Evolutionary conservation across 37 sponge, comb jelly and placozoan species (phyloP), one percentile per base, ranked within the genome.

Genomic region (Amphimedon queenslandica): DNA sequence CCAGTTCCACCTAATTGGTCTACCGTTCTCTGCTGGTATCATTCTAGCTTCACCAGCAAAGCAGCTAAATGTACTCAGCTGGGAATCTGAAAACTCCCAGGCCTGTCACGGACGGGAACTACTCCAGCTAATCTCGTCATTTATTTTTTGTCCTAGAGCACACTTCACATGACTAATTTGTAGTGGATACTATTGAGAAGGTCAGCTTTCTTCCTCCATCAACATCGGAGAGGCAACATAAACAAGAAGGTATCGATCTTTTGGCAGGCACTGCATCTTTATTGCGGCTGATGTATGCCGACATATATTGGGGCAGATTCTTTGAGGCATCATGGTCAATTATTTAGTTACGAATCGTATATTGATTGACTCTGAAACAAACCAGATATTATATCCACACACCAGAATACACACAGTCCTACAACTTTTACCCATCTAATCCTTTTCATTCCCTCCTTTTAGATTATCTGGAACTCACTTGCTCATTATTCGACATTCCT

Each of bases 241-340:
- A n/a, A 29, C 66, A 40, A 8, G 55, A 47, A 35, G 29, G 6
- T 16, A 34, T 66, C 34, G 18, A 47, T 1, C 77, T 77, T 33
- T 32, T 23, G 18, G 77, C 77, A 31, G 64, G 27, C 72, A 53
- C 4, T 89, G 84, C 84, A 79, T 89, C 60, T 89, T 83, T 51
- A 79, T 88, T 67, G 64, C 75, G 10, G 89, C 89, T 63, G 89
- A 88, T 53, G 76, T 82, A 4, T 47, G 64, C 58, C 69, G 66
- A 0, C 78, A 83, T 32, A 79, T 88, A 37, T 57, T 88, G 89
- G 89, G 53, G 84, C 80, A 16, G 81, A 84, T 40, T 77, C 77
- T 57, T 57, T 83, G 18, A 55, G 25, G n/a, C 77, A 77, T 39
- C 70, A 57, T 37, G 66, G 66, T 33, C 66, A 77, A 1, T 30